phyloP scores from a whole-genome alignment of 2,797 vertebrate genomes.

The Uromys caudimaculatus region DNA sequence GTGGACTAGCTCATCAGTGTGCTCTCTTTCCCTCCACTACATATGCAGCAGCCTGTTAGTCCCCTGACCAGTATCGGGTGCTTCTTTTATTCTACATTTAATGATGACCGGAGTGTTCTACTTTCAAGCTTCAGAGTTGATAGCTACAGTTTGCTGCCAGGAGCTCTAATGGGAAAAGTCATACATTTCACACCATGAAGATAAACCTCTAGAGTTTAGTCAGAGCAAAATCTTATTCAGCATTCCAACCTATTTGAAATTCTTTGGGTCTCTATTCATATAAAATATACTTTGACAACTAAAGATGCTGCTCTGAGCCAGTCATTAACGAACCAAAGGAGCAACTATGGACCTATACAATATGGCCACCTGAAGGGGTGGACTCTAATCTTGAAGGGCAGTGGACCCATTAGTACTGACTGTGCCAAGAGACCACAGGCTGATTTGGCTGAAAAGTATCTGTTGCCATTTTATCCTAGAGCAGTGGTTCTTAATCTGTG shows the following conservation, averaged over 20 bases:
- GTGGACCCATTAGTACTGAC: not conserved
- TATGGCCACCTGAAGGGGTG: not conserved
- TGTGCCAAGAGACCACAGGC: not conserved
- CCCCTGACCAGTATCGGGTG: not conserved
- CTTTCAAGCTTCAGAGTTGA: conserved; percentile 3
- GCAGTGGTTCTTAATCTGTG: not conserved
- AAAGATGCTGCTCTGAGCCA: not conserved
- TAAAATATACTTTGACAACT: conserved; percentile 17
- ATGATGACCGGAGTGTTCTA: not conserved
- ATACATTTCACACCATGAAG: not conserved
- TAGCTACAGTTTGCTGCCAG: conserved; percentile 1
- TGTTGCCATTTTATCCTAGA: not conserved
- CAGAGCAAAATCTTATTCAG: not conserved
- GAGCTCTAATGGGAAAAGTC: not conserved
- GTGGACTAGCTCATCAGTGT: not conserved
- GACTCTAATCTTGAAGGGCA: not conserved
- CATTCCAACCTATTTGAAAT: not conserved
- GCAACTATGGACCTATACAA: not conserved
- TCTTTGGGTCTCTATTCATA: not conserved
- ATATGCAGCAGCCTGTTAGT: not conserved
- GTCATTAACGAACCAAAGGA: not conserved
- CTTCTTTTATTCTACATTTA: conserved; percentile 1
- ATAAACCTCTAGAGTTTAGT: conserved; percentile 12
- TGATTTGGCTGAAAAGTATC: not conserved
- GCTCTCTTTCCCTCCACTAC: not conserved